These are phyloP conservation scores for Melieria crassipennis DNA, from an alignment of 2,888 invertebrate species.

Conservation along the genomic window DNA sequence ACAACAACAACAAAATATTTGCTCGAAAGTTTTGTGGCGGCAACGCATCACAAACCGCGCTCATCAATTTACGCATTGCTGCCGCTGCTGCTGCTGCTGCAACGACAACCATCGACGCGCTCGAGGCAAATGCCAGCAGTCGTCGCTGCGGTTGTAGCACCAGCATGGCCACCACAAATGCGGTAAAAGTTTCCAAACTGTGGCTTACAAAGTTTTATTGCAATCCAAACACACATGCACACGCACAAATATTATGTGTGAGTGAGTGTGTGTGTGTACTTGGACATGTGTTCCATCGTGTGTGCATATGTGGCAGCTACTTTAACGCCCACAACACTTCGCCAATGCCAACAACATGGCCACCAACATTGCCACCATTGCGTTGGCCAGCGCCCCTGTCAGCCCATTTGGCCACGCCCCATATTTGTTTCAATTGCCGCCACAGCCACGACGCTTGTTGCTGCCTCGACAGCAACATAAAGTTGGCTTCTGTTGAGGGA, in stretches of 20 bases:
- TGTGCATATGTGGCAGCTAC: background rate
- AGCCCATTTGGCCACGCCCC: background rate
- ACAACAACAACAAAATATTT: too few species aligned
- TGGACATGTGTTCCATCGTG: background rate
- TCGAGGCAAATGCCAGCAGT: background rate
- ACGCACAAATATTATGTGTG: background rate
- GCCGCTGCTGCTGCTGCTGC: background rate
- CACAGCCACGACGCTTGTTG: background rate
- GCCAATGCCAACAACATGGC: too few species aligned
- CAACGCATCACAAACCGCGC: background rate
- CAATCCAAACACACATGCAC: background rate
- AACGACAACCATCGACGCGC: background rate
- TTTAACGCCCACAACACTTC: background rate
- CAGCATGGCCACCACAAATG: too few species aligned
- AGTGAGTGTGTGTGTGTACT: background rate
- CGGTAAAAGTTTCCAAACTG: background rate
- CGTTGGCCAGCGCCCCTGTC: too few species aligned
- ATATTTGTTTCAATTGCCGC: background rate
- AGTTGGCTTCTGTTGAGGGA: too few species aligned
- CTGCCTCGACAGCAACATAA: background rate
- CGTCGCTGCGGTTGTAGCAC: too few species aligned
- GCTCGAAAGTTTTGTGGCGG: too few species aligned
- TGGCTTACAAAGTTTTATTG: constrained; percentile 15
- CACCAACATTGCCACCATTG: too few species aligned
- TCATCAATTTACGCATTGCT: background rate